Evolutionary conservation across 53 echinoderm and acorn worm species (phyloP), one percentile per base, ranked within the genome.

Genomic region (Mesocentrotus franciscanus): DNA sequence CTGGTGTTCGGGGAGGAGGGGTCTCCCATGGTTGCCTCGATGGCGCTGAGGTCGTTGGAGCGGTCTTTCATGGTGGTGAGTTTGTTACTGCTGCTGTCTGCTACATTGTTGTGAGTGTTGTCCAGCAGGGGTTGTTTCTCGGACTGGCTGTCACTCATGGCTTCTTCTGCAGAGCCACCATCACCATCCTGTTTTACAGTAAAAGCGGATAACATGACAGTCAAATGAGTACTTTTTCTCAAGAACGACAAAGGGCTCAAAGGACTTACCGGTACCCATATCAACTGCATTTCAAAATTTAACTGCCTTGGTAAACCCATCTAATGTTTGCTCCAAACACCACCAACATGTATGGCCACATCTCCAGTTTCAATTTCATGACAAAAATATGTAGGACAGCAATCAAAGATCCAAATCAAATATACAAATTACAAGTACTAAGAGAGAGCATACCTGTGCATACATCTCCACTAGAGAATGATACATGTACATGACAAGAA

Each of bases 121-220:
- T 78, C 60, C 17, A 93, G 83, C 18, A 93, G 83, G 9, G 94
- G 94, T 58, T 93, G 58, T 61, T 93, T 93, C 94, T 93, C 94
- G 8, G 94, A 93, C 60, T 74, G 15, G 27, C 72, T 17, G 24
- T 92, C 75, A 26, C 42, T 68, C 91, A 91, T 91, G 68, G 30
- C 56, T 85, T 90, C 60, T 13, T 9, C 68, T 2, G 42, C 1
- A 2, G 68, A n/a, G 9, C 33, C 39, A 57, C 36, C 87, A 57
- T 87, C 27, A 16, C 66, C 66, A 39, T 87, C 58, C 87, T 87
- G n/a, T 26, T 57, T 26, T 17, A 24, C 10, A 15, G 33, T 35
- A 32, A 78, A 32, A 32, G 35, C 4, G 16, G 34, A 78, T 32
- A 78, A 35, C 13, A 78, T 71, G 24, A 71, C 35, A 35, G 17